phyloP scores from a whole-genome alignment of 2,113 vertebrate species.

The Coptodon rendalli region DNA sequence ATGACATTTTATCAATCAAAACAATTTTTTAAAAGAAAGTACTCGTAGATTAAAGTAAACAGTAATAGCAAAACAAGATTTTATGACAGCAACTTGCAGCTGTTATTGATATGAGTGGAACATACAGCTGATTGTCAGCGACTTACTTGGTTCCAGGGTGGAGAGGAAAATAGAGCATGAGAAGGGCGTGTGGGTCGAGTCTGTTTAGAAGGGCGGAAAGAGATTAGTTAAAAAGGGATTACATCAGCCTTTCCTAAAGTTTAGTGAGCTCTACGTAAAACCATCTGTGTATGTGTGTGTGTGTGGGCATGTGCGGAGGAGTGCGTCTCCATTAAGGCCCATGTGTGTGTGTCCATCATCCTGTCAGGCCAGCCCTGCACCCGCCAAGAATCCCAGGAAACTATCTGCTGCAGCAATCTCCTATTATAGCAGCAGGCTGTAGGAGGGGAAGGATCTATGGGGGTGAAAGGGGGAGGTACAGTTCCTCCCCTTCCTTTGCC shows the following conservation, averaged over 20 bases:
- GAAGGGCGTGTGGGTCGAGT: neutral
- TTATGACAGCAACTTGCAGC: neutral
- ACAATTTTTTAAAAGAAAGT: neutral
- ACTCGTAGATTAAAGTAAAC: neutral
- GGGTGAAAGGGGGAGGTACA: neutral
- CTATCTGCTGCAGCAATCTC: constrained; percentile 63
- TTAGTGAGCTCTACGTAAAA: constrained; percentile 20
- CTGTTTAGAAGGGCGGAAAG: neutral
- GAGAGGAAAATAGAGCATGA: neutral
- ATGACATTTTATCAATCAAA: constrained; percentile 8
- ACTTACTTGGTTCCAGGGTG: neutral
- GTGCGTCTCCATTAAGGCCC: constrained; percentile 47
- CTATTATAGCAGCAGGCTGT: constrained; percentile 62
- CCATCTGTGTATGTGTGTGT: neutral
- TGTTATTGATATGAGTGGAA: neutral
- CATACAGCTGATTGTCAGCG: neutral
- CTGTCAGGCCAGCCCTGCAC: constrained; percentile 32
- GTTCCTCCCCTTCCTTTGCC: constrained; percentile 37
- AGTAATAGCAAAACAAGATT: neutral
- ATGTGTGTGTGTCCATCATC: constrained; percentile 71
- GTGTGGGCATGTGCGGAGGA: neutral
- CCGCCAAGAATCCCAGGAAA: constrained; percentile 59
- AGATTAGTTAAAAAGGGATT: constrained; percentile 38
- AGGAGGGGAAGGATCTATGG: neutral
- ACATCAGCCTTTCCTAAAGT: constrained; percentile 36